Percentiles rank a stretch among this genome's conserved stretches.
These are phyloP conservation scores for Atlantisia rogersi DNA, from an alignment of 2,113 vertebrate species.

Conservation along the genomic window DNA sequence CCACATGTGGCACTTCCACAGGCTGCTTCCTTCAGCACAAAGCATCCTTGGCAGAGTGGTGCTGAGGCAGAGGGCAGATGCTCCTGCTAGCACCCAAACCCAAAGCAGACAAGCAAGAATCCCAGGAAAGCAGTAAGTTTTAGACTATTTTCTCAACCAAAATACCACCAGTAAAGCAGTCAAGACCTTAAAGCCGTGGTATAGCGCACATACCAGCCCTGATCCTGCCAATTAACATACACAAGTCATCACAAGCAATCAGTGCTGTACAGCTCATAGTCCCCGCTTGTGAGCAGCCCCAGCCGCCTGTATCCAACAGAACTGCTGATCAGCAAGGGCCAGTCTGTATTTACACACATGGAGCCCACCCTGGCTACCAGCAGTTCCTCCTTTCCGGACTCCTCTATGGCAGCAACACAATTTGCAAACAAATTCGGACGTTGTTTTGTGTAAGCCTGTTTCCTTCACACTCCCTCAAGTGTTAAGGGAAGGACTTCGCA, in stretches of 20 bases:
- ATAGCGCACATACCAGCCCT: background rate
- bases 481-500: background rate
- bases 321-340: accelerated
- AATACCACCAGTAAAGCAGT: background rate
- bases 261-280: background rate
- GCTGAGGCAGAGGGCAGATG: background rate
- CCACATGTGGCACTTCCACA: background rate
- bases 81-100: background rate
- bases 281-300: background rate
- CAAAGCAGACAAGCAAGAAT: background rate
- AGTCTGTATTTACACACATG: accelerated
- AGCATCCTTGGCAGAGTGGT: background rate
- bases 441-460: background rate
- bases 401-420: background rate
- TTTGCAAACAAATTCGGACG: background rate
- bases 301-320: background rate
- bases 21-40: background rate
- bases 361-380: background rate
- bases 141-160: background rate
- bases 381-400: background rate
- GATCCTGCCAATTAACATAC: background rate
- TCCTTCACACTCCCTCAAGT: background rate
- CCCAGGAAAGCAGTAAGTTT: background rate
- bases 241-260: background rate
- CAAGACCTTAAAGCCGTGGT: background rate